Evolutionary conservation across 2,888 invertebrate genomes (phyloP).

Genomic region (Plebejus argus): DNA sequence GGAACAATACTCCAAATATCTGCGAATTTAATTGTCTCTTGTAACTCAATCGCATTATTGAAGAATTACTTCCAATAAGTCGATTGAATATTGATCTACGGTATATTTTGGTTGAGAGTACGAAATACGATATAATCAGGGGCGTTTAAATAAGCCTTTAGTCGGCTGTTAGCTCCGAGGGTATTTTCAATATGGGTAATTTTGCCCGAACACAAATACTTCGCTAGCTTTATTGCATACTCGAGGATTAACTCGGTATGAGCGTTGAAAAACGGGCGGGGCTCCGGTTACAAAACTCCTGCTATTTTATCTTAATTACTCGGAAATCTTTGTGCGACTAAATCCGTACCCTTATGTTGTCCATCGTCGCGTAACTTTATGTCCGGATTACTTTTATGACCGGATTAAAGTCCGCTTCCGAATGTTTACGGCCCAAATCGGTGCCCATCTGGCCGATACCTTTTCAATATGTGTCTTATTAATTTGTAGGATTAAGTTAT

Average conservation of each 20-base stretch:
- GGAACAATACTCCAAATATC: constrained; percentile 1
- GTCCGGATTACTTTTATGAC: constrained; percentile 79
- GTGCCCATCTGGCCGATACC: constrained; percentile 55
- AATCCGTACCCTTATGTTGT: constrained; percentile 79
- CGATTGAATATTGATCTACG: constrained; percentile 52
- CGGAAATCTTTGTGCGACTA: constrained; percentile 76
- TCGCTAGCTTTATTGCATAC: constrained; percentile 78
- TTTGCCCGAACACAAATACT: constrained; percentile 76
- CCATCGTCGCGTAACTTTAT: constrained; percentile 79
- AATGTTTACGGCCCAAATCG: constrained; percentile 74
- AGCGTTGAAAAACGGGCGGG: constrained; percentile 73
- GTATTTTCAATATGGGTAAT: constrained; percentile 80
- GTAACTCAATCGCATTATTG: constrained; percentile 24
- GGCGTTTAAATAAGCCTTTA: constrained; percentile 70
- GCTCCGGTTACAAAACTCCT: constrained; percentile 71
- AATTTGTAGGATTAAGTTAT: constrained; percentile 34
- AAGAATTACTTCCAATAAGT: constrained; percentile 43
- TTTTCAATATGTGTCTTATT: constrained; percentile 45
- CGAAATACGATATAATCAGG: constrained; percentile 35
- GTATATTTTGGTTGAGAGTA: constrained; percentile 56
- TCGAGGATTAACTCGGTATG: constrained; percentile 76
- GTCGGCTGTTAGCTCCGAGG: constrained; percentile 73
- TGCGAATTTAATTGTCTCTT: constrained; percentile 12
- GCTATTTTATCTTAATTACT: constrained; percentile 80
- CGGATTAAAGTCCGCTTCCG: constrained; percentile 77